These are phyloP conservation scores for Dolichopus griseipennis DNA, from an alignment of 2,888 invertebrate genomes.

Conservation along the genomic window DNA sequence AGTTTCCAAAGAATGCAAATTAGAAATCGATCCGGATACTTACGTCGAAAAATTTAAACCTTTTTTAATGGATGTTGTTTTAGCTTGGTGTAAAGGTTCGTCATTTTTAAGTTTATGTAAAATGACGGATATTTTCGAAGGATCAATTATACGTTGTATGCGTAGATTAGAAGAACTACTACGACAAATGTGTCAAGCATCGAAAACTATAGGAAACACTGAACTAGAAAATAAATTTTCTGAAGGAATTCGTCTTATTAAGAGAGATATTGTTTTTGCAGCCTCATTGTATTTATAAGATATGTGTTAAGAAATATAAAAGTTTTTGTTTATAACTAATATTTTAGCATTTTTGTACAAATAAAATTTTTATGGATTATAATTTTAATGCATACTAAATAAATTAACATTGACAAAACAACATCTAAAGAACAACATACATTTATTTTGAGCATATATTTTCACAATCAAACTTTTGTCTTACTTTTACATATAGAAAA, in stretches of 20 bases:
- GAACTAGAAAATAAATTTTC: slow-evolving; percentile 94
- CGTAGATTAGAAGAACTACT: slow-evolving; percentile 91
- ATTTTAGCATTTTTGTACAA: background rate
- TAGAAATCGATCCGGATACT: slow-evolving; percentile 79
- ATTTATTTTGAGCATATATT: too few species aligned
- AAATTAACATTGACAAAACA: too few species aligned
- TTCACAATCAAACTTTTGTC: too few species aligned
- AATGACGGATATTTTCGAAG: slow-evolving; percentile 96
- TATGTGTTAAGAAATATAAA: too few species aligned
- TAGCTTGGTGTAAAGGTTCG: slow-evolving; percentile 91
- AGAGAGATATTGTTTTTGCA: slow-evolving; percentile 99
- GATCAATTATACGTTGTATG: slow-evolving; percentile 75
- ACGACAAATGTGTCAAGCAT: slow-evolving; percentile 89
- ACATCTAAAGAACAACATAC: too few species aligned
- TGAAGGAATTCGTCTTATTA: slow-evolving; percentile 81
- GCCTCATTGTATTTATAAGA: slow-evolving; percentile 86
- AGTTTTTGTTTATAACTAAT: slow-evolving; percentile 12
- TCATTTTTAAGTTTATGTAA: slow-evolving; percentile 86
- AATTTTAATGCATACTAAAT: too few species aligned
- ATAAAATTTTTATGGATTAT: background rate
- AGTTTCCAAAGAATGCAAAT: slow-evolving; percentile 71
- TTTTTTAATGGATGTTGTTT: slow-evolving; percentile 94
- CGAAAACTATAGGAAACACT: slow-evolving; percentile 93
- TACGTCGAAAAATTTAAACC: slow-evolving; percentile 92
- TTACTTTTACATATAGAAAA: too few species aligned